Base-by-base conservation (phyloP, 2,888 invertebrate species). In the Asteroscopus sphinx region DNA sequence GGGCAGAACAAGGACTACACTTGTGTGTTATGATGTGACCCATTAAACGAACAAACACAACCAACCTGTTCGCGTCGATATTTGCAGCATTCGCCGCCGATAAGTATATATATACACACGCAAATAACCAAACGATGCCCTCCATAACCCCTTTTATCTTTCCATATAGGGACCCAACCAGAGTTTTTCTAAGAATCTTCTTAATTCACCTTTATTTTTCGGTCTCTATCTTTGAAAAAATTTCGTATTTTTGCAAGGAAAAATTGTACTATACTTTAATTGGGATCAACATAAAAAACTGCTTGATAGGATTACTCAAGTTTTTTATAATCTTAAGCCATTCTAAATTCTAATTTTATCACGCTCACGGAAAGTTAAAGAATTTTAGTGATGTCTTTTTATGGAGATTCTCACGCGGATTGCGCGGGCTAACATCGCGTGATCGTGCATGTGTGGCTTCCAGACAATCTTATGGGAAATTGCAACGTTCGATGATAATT, bases 401-500 rank as follows among this genome's bases (percentile, higher is more conserved):
- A 68, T 53, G 66, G 63, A 47, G 57, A 62, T 85, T 86, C 87
- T 77, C 87, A 87, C 86, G 82, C 80, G 67, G 77, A 77, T 82
- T 72, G 80, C 68, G 73, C 75, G 73, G 61, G 63, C 63, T 61
- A 72, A 73, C 71, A 68, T 89, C 80, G 89, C 91, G 90, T 90
- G 90, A 82, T 74, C 68, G 66, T 60, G 53, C 56, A 73, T 82
- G 73, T 81, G 80, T 70, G 87, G 88, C 85, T 88, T 88, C 89
- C 71, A 68, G 49, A 51, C 69, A 68, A 77, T 82, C 82, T 80
- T 88, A 86, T 86, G 91, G 86, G 89, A 90, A 88, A 74, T 67
- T 53, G 60, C 60, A 63, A 62, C 46, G 63, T 65, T 67, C 45
- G 65, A 67, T 62, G 57, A 70, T 68, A 60, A 68, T 70, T 63